Conservation (phyloP, 1,140 invertebrate species). For the Drosophila pectinifera region DNA sequence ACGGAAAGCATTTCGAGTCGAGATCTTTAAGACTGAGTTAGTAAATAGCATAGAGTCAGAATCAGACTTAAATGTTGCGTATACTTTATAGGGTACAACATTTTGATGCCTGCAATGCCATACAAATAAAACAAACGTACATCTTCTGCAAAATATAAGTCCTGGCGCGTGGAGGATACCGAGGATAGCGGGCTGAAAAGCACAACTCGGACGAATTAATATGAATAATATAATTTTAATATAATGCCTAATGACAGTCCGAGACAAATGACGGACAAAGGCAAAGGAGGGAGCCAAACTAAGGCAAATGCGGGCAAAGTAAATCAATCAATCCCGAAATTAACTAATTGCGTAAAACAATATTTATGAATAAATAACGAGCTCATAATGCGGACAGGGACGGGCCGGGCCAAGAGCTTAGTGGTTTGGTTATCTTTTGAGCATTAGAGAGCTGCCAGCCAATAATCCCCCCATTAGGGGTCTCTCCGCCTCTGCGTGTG, state of each 20-base stretch:
- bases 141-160: not conserved
- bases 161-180: not conserved
- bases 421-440: constrained; percentile 10
- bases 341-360: constrained; percentile 24
- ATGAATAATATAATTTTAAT: too few species aligned
- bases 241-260: too few species aligned
- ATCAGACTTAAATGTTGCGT: too few species aligned
- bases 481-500: not conserved
- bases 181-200: too few species aligned
- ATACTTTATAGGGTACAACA: too few species aligned
- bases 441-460: not conserved
- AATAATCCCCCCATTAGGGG: constrained; percentile 10
- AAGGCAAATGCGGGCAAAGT: constrained; percentile 4
- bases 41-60: too few species aligned
- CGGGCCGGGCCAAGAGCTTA: not conserved
- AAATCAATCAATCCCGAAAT: constrained; percentile 21
- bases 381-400: constrained; percentile 8
- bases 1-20: too few species aligned
- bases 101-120: too few species aligned
- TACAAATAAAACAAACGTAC: too few species aligned
- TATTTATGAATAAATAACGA: constrained; percentile 23
- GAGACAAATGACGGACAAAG: not conserved
- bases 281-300: not conserved
- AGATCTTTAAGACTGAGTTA: too few species aligned
- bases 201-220: not conserved